These are phyloP conservation scores for Oithona nana DNA, from an alignment of 2,888 invertebrate species.

Conservation along the genomic window DNA sequence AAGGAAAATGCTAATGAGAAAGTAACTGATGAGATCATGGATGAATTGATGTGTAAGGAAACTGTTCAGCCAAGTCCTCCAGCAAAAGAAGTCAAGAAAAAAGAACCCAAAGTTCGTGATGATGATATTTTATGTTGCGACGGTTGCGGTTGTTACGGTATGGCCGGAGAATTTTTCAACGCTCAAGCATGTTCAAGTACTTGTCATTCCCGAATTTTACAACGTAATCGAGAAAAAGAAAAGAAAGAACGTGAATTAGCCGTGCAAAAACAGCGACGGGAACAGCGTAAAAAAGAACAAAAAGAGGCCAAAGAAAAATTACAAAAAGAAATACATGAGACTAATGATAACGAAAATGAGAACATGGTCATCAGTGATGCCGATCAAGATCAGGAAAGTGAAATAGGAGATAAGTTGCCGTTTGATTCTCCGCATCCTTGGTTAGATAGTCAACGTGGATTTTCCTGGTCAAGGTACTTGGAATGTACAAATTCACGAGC, in stretches of 20 bases:
- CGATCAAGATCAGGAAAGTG: neutral
- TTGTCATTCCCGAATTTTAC: neutral
- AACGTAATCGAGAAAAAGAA: neutral
- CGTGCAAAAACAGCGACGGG: neutral
- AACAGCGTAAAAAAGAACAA: neutral
- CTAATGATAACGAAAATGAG: neutral
- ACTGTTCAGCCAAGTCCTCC: neutral
- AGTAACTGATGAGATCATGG: neutral
- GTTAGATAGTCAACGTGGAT: conserved; percentile 46
- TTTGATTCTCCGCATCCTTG: conserved; percentile 35
- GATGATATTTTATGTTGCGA: conserved; percentile 59
- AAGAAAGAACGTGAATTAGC: neutral
- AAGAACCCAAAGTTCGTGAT: neutral
- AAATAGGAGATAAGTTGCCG: conserved; percentile 13
- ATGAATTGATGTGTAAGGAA: neutral
- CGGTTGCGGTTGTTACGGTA: conserved; percentile 65
- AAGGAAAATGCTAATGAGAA: neutral
- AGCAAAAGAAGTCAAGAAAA: neutral
- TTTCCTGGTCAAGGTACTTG: conserved; percentile 57
- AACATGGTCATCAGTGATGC: neutral
- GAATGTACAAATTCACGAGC: conserved; percentile 49
- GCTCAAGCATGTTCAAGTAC: neutral
- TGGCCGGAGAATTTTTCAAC: conserved; percentile 48
- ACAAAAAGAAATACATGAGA: neutral
- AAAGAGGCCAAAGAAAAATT: neutral